A percentile compares a stretch with the other conserved stretches of the same genome.
phyloP scores from a whole-genome alignment of 2,797 vertebrate genomes.

The Enteromius afrohamiltoni region DNA sequence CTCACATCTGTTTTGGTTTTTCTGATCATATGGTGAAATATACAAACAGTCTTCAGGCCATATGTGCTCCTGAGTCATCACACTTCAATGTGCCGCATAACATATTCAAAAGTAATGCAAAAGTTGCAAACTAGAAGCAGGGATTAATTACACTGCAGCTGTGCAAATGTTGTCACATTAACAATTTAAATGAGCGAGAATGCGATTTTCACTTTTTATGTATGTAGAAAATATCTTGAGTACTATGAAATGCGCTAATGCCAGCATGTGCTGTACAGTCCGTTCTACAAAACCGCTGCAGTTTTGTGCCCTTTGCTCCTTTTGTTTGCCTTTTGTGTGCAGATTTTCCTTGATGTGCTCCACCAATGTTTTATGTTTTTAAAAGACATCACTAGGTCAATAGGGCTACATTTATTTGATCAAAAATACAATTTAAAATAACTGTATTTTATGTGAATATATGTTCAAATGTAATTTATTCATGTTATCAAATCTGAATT shows the following conservation, averaged over 20 bases:
- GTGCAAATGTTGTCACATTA: slow-evolving; percentile 2
- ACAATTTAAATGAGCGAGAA: background rate
- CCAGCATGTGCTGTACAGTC: background rate
- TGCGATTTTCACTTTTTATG: background rate
- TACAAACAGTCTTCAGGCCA: slow-evolving; percentile 29
- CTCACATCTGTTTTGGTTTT: slow-evolving; percentile 31
- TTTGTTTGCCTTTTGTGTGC: background rate
- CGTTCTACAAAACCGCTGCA: background rate
- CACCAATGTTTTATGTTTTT: background rate
- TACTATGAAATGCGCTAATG: background rate
- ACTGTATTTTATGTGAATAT: background rate
- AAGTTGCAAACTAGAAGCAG: slow-evolving; percentile 33
- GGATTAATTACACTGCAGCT: slow-evolving; percentile 11
- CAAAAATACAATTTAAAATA: background rate
- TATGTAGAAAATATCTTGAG: background rate
- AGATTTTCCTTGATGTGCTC: background rate
- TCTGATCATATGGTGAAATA: slow-evolving; percentile 39
- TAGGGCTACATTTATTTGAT: background rate
- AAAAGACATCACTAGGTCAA: background rate
- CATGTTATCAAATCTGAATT: background rate
- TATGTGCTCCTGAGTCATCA: slow-evolving; percentile 46
- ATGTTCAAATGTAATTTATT: background rate
- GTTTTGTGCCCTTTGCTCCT: background rate
- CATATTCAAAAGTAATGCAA: slow-evolving; percentile 35
- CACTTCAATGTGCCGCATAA: slow-evolving; percentile 14